These are phyloP conservation scores for Pitangus sulphuratus DNA, from an alignment of 2,797 vertebrate genomes.

Conservation along the genomic window DNA sequence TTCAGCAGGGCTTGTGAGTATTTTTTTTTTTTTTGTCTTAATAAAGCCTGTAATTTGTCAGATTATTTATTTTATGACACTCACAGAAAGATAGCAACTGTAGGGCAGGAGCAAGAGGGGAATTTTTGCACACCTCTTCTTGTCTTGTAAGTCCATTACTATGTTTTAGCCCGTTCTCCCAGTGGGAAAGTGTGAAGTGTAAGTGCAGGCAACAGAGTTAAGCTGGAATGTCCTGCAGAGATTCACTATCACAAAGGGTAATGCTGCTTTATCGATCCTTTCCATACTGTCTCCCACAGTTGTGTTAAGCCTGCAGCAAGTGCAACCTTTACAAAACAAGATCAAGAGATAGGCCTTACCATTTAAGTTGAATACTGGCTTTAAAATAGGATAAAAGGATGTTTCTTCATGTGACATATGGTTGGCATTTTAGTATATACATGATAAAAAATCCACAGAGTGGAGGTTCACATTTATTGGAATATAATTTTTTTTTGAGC, in stretches of 20 bases:
- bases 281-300: constrained; percentile 68
- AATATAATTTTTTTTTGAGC: background rate
- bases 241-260: constrained; percentile 71
- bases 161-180: constrained; percentile 41
- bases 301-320: constrained; percentile 73
- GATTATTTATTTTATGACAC: background rate
- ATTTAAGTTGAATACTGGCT: constrained; percentile 70
- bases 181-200: constrained; percentile 52
- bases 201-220: constrained; percentile 61
- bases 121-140: background rate
- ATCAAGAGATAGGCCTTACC: constrained; percentile 74
- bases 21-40: background rate
- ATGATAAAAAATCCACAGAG: constrained; percentile 61
- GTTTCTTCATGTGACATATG: constrained; percentile 56
- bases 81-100: background rate
- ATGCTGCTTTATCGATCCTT: constrained; percentile 75
- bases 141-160: background rate
- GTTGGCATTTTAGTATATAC: constrained; percentile 67
- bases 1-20: background rate
- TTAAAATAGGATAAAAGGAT: constrained; percentile 67
- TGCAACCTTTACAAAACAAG: constrained; percentile 78
- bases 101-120: background rate
- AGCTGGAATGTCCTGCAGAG: constrained; percentile 74
- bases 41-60: background rate
- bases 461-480: background rate